Conservation (phyloP, 1,140 invertebrate species). For the Trachymyrmex cornetzi region DNA sequence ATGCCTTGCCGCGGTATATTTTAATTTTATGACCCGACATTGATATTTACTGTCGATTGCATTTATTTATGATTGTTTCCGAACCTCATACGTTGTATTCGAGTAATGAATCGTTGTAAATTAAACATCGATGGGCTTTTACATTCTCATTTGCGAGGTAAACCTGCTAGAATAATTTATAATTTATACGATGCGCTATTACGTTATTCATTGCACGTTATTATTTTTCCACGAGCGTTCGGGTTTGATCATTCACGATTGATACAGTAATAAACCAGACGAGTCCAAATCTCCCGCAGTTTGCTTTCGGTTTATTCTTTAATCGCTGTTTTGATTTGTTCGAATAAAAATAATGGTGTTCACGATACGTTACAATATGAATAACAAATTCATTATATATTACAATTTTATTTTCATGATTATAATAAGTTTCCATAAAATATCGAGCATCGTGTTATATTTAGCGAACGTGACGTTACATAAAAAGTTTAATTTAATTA, state of each 20-base stretch:
- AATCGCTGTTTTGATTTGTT: neutral
- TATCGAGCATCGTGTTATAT: neutral
- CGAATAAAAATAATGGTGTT: neutral
- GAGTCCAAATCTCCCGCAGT: neutral
- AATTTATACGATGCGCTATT: conserved; percentile 29
- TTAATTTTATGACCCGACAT: conserved; percentile 18
- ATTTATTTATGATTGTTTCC: conserved; percentile 53
- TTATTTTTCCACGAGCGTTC: conserved; percentile 30
- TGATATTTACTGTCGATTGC: conserved; percentile 52
- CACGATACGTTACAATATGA: neutral
- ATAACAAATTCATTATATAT: conserved; percentile 2
- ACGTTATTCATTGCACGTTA: conserved; percentile 3
- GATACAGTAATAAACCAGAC: neutral
- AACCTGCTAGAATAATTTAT: conserved; percentile 44
- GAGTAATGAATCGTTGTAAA: conserved; percentile 41
- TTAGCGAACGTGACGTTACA: neutral
- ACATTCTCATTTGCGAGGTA: conserved; percentile 24
- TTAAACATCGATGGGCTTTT: conserved; percentile 48
- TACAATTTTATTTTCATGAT: neutral
- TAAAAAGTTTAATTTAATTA: neutral
- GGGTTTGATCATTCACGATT: neutral
- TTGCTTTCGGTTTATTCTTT: neutral
- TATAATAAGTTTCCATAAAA: neutral
- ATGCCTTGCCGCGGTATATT: neutral
- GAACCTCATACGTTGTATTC: conserved; percentile 22